Base-by-base conservation (phyloP, 2,797 vertebrate genomes). In the Malacoraja senta region DNA sequence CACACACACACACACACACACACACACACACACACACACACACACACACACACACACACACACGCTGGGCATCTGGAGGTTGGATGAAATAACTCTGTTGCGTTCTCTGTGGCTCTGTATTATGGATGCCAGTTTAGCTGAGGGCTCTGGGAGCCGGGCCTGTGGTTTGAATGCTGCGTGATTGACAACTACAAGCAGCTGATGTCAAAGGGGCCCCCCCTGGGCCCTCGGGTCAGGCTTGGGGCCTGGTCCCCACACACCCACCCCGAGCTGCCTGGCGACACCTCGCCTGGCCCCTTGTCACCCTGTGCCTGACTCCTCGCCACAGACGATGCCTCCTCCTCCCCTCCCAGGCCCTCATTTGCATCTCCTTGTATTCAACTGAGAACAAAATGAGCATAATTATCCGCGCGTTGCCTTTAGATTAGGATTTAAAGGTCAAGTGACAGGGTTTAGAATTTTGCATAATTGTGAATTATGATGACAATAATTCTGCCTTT, bases 121-220 rank as follows among this genome's bases (percentile, higher is more conserved):
- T 88, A 88, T 32, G 61, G 84, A 88, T 88, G 84, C 61, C 61
- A 21, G n/a, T 58, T 32, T 19, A 6, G 84, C 61, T n/a, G 29
- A 65, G 84, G 84, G 84, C 61, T 38, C 61, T 88, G 84, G 61
- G 84, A 88, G n/a, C 61, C 35, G 44, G 61, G 29, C 61, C n/a
- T 88, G 84, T n/a, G 13, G 29, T 86, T 63, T 1, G 58, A 61
- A 61, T 63, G 58, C 83, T 17, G 0, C 7, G 17, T 97, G 97
- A 98, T 96, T 97, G 97, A 97, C 97, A 97, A 97, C 96, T 95
- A 95, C 95, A 96, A 96, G 95, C 96, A 96, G 96, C 96, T 96
- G 95, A 95, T 96, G 96, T 96, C 96, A 96, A 96, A 96, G 96
- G 96, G 96, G 96, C 96, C 96, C 96, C 96, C 96, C 95, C 95